phyloP scores from a whole-genome alignment of 2,888 invertebrate species.

The Ectropis crepuscularia region DNA sequence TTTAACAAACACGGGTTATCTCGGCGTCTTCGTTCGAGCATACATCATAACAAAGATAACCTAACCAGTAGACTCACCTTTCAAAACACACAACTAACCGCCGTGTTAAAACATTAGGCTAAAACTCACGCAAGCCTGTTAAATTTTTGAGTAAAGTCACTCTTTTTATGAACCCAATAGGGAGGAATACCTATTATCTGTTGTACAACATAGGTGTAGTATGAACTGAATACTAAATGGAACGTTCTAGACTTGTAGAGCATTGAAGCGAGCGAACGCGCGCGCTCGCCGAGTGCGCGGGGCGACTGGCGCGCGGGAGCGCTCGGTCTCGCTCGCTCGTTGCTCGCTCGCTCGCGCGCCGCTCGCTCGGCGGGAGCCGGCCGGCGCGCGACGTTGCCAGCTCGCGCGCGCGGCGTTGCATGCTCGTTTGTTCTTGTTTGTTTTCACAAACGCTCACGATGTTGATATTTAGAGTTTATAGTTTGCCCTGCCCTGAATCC shows the following conservation, averaged over 20 bases:
- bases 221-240: background rate
- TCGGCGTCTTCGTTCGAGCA: no score
- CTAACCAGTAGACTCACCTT: no score
- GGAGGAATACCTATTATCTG: no score
- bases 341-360: conserved; percentile 24
- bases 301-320: conserved; percentile 34
- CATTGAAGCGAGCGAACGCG: conserved; percentile 53
- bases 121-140: no score
- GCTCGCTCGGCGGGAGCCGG: conserved; percentile 8
- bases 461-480: background rate
- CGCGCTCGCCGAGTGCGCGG: conserved; percentile 40
- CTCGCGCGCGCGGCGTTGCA: conserved; percentile 15
- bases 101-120: no score
- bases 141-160: no score
- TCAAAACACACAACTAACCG: no score
- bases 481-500: no score
- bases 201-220: no score
- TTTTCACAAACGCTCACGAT: background rate
- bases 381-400: conserved; percentile 13
- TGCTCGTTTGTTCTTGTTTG: conserved; percentile 1
- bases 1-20: no score
- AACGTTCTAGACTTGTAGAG: conserved; percentile 19
- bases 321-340: conserved; percentile 40
- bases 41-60: no score
- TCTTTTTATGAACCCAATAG: no score